Base-by-base conservation (phyloP, 2,888 invertebrate genomes). In the Troides aeacus region DNA sequence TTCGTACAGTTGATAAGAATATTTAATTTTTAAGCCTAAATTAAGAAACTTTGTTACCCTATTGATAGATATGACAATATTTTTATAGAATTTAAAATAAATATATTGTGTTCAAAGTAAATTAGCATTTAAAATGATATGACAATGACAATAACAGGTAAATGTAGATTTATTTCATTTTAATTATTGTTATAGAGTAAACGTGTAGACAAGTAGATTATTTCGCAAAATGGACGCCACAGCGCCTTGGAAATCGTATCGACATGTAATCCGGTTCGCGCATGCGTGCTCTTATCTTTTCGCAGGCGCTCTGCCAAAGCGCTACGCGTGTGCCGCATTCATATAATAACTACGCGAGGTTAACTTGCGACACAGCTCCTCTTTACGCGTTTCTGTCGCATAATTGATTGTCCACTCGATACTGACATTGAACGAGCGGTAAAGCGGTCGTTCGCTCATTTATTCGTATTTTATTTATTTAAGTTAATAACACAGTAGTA, bases 341-440 rank as follows among this genome's bases (percentile, higher is more conserved):
- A 73, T 75, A 74, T 74, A 70, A 72, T 76, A 30, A 81, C 78
- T 80, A 77, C 78, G 77, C 81, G 78, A 74, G 78, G 78, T 79
- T 77, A 83, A 77, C 73, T 85, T 83, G 86, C 87, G 85, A 86
- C 81, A 78, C 86, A 83, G 78, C 83, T 86, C 86, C 81, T 88
- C 87, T 86, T 85, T 82, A 79, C 81, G 80, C 80, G 78, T 79
- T 83, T 80, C 75, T 88, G 90, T 90, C 91, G 87, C 89, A 88
- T 91, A 90, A 91, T 90, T 90, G 86, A 90, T 91, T 86, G 89
- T 84, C 86, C 89, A 86, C 84, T 87, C 90, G 84, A 87, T 91
- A 88, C 88, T 90, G 92, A 91, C 91, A 92, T 92, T 92, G 92
- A 88, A 78, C 78, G 76, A 73, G 72, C 76, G 62, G 83, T 85